Conservation (phyloP, 2,888 invertebrate species). For the Scelioninae gen. 2 region DNA sequence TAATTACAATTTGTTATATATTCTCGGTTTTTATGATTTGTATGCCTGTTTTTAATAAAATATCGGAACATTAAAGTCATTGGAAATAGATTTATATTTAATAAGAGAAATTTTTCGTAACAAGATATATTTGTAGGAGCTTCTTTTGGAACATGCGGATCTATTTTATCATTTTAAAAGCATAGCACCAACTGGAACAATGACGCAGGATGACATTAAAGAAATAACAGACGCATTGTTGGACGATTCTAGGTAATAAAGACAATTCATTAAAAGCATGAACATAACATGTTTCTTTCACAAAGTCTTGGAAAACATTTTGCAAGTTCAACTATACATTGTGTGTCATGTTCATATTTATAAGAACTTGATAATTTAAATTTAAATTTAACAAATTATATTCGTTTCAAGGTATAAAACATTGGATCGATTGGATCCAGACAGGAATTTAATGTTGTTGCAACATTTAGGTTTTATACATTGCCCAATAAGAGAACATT, state of each 20-base stretch:
- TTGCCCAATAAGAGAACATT: constrained; percentile 95
- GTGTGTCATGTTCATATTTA: background rate
- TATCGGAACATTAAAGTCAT: too few species aligned
- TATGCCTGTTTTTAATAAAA: too few species aligned
- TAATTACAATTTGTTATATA: too few species aligned
- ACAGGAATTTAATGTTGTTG: constrained; percentile 94
- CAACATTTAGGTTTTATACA: constrained; percentile 97
- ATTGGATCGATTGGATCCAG: constrained; percentile 94
- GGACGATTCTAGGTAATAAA: constrained; percentile 88
- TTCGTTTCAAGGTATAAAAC: constrained; percentile 86
- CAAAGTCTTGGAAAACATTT: too few species aligned
- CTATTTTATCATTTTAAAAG: constrained; percentile 95
- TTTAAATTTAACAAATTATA: background rate
- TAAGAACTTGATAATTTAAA: background rate
- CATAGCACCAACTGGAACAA: constrained; percentile 90
- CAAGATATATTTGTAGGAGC: constrained; percentile 78
- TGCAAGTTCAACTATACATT: too few species aligned
- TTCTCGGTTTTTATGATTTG: too few species aligned
- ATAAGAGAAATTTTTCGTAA: background rate
- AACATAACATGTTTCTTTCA: too few species aligned
- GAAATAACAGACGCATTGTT: constrained; percentile 94
- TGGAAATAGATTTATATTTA: too few species aligned
- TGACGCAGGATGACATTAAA: constrained; percentile 95
- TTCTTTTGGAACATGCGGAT: constrained; percentile 93
- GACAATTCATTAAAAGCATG: background rate